Evolutionary conservation across 1,140 invertebrate genomes (phyloP).

Genomic region (Zaprionus ornatus): DNA sequence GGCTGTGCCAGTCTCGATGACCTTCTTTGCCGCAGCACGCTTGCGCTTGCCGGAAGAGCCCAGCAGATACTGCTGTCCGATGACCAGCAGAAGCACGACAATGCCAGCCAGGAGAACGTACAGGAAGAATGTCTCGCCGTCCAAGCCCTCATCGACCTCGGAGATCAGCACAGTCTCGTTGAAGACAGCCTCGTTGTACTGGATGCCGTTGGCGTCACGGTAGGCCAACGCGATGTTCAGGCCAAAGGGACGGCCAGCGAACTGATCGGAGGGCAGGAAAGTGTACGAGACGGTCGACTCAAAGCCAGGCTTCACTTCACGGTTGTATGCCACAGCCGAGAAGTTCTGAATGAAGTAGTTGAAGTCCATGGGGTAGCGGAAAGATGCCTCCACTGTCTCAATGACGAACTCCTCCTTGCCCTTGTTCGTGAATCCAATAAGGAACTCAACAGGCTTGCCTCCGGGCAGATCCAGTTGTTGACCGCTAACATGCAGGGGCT

Average conservation of each 20-base stretch:
- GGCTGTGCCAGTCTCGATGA: conserved; percentile 91
- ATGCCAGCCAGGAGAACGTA: conserved; percentile 97
- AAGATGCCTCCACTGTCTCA: conserved; percentile 97
- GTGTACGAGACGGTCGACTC: conserved; percentile 98
- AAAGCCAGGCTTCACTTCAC: conserved; percentile 93
- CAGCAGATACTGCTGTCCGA: conserved; percentile 95
- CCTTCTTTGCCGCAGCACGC: conserved; percentile 86
- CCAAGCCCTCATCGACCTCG: conserved; percentile 97
- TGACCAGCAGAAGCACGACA: conserved; percentile 93
- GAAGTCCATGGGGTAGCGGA: conserved; percentile 99
- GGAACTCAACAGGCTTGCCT: conserved; percentile 95
- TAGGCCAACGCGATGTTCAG: conserved; percentile 97
- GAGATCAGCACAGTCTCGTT: conserved; percentile 99
- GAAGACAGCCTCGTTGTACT: conserved; percentile 95
- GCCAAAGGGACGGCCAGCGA: conserved; percentile 97
- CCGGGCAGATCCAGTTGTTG: conserved; percentile 85
- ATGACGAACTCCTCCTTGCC: conserved; percentile 95
- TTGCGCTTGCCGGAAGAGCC: conserved; percentile 86
- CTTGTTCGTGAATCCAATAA: conserved; percentile 98
- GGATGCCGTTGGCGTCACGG: conserved; percentile 89
- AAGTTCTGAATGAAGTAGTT: conserved; percentile 99
- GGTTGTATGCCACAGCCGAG: conserved; percentile 94
- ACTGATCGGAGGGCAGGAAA: conserved; percentile 97
- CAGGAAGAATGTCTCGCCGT: conserved; percentile 99
- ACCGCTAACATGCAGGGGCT: conserved; percentile 86